A percentile compares a stretch with the other conserved stretches of the same genome.
These are phyloP conservation scores for Furcula furcula DNA, from an alignment of 2,888 invertebrate species.

Conservation along the genomic window DNA sequence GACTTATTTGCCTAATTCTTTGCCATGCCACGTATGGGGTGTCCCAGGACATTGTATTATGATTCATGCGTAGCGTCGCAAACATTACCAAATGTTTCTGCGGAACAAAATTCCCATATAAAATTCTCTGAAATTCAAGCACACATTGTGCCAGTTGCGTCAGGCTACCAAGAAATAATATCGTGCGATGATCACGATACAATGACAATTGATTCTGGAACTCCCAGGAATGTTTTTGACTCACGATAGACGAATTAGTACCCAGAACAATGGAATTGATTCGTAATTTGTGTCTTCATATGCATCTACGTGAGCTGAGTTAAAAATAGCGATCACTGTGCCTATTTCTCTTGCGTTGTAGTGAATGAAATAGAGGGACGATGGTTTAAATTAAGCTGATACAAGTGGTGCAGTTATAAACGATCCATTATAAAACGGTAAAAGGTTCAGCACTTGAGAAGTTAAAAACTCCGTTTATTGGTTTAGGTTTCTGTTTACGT, in stretches of 20 bases:
- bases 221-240: constrained; percentile 31
- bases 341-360: constrained; percentile 6
- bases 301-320: constrained; percentile 21
- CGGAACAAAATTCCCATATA: constrained; percentile 17
- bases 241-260: constrained; percentile 21
- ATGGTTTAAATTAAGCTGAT: constrained; percentile 8
- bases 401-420: constrained; percentile 16
- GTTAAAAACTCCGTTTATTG: too few species aligned
- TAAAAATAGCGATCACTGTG: constrained; percentile 17
- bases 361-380: constrained; percentile 10
- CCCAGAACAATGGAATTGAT: constrained; percentile 23
- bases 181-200: constrained; percentile 20
- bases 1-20: too few species aligned
- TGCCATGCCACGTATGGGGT: neutral
- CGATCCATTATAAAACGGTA: constrained; percentile 9
- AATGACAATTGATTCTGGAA: constrained; percentile 24
- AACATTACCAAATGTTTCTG: neutral
- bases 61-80: constrained; percentile 1
- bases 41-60: neutral
- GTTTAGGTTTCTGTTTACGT: too few species aligned
- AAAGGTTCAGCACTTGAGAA: constrained; percentile 15
- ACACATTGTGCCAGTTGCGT: constrained; percentile 11
- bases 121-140: constrained; percentile 6
- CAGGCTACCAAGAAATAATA: constrained; percentile 26
- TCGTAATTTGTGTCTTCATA: constrained; percentile 10